Base-by-base conservation (phyloP, 1,140 invertebrate genomes). In the Camponotus pennsylvanicus region DNA sequence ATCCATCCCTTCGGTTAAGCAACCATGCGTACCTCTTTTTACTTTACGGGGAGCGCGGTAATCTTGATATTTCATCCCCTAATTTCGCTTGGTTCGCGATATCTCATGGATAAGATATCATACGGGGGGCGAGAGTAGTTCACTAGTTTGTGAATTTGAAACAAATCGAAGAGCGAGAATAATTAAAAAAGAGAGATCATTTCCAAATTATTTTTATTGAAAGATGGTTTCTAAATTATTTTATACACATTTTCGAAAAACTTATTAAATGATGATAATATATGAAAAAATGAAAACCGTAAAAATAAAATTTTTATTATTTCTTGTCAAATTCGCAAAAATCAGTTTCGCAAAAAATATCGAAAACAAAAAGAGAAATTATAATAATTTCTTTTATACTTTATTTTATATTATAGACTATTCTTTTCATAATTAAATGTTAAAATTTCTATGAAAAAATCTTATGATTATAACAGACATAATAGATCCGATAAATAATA, bases 1-100 rank as follows among this genome's bases (percentile, higher is more conserved):
- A 93, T 93, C 90, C 93, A 91, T 85, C 93, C 93, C 92, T 92
- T 93, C 92, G 92, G 90, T 94, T 95, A 94, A 94, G 93, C 93
- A 94, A 89, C 89, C 87, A 93, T 89, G 88, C 92, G 92, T 91
- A 91, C 92, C 89, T 92, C 88, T 93, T 89, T 90, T 91, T 91
- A 90, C 90, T 91, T 92, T 87, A 85, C 69, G 86, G 57, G 80
- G 86, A 64, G 76, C 67, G 42, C 49, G 61, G 45, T 79, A 69
- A 71, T 64, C 86, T 67, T 59, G 67, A 73, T 42, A 70, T 86
- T 80, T 73, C 67, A 61, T 71, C 73, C 78, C 73, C 69, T 86
- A 91, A 88, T 88, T 88, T 85, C 78, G 86, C 88, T 91, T 88
- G 86, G 73, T 85, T 59, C 73, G 32, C 69, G 82, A 90, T 90